Evolutionary conservation across 1,140 invertebrate species (phyloP), one percentile per base, ranked within the genome.

Genomic region (Drosophila sechellia): DNA sequence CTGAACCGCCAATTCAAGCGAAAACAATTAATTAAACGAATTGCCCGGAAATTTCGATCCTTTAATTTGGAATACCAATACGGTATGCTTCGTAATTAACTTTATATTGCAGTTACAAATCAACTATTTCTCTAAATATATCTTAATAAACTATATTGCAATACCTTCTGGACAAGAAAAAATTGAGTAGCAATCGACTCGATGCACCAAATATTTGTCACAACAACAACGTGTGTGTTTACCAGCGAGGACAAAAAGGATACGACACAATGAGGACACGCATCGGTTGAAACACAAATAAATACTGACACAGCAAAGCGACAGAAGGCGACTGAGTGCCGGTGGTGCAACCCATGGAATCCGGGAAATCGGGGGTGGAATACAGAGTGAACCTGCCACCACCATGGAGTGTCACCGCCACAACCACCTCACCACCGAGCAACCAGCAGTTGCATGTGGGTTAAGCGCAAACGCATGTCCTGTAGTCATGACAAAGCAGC

Each of bases 401-500:
- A 68, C 42, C 43, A 49, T 17, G 13, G 42, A 59, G 31, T 39
- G 4, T 22, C 52, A 56, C 48, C 59, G 45, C 12, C 66, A 69
- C 64, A 49, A 69, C 15, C 15, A 40, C 39, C 39, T 0, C 4
- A 39, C 37, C 37, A 42, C 15, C 15, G 40, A 5, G 17, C 35
- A 48, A 45, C 25, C 66, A 56, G 49, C 66, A 70, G 52, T 52
- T 77, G 74, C 73, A 83, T 83, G 54, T 86, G 55, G 81, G 81
- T 83, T 86, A 83, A 85, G 78, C 81, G 78, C 77, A 73, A 86
- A 75, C 78, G 81, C 74, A 74, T 86, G 78, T 87, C 81, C 81
- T 54, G 57, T 69, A 39, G 46, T 56, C 54, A 68, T 63, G 66
- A 85, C 72, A 69, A 54, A 43, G 34, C 71, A 45, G 27, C 64